Base-by-base conservation (phyloP, 64 coral and sea anemone species). In the Actinia equina region DNA sequence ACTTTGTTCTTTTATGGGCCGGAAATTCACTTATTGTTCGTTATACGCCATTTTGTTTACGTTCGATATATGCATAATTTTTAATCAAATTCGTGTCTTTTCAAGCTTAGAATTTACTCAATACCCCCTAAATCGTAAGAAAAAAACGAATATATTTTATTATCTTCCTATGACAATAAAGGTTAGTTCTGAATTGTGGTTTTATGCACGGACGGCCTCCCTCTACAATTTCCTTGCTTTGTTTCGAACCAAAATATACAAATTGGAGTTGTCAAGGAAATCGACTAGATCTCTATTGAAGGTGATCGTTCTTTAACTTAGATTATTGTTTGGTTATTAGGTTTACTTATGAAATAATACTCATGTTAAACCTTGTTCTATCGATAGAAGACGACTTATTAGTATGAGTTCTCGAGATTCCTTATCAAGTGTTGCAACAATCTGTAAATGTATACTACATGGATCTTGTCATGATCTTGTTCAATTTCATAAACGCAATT, bases 21-120 rank as follows among this genome's bases (percentile, higher is more conserved):
- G 78, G 78, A 81, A 81, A 81, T 52, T 81, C 78, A 16, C 8
- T 52, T 81, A 81, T 81, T 81, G 45, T 81, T 81, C 78, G 41
- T 8, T 37, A 81, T 81, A 81, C 78, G 78, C 78, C 78, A 81
- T 81, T 37, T 51, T 81, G 78, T 81, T 81, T 81, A 81, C 78
- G 78, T 81, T 81, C 78, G 78, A 3, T 81, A 19, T 44, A 30
- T 74, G 69, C 69, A 74, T 74, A 74, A 74, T 74, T 74, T 9
- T 27, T 37, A 41, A 10, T 74, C 69, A 25, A 16, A 74, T 74
- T 74, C 25, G 69, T 74, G 69, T 74, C 12, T 6, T 30, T 74
- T 74, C 25, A 27, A 14, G 69, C 69, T 30, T 15, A 74, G 25
- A 27, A 4, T 30, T 37, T 26, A 30, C 25, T 37, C 27, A 12